Percentiles rank a stretch among this genome's conserved stretches.
phyloP scores from a whole-genome alignment of 64 coral and sea anemone genomes.

The Montipora foliosa region DNA sequence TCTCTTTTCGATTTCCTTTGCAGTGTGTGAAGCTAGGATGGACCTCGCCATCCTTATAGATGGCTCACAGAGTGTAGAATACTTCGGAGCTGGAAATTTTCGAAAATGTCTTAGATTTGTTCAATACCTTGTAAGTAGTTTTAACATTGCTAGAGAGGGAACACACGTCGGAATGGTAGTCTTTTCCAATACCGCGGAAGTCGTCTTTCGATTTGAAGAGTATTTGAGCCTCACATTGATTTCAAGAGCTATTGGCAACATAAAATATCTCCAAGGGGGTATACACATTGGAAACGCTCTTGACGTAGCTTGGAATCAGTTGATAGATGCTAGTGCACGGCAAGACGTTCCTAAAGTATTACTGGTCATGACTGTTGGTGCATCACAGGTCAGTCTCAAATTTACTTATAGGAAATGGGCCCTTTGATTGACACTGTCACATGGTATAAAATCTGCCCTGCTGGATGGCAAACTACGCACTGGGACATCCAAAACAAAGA shows the following conservation, averaged over 20 bases:
- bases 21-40: constrained; percentile 75
- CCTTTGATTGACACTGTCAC: no score
- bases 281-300: constrained; percentile 70
- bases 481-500: no score
- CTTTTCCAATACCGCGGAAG: constrained; percentile 28
- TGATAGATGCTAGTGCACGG: constrained; percentile 67
- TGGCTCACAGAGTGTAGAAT: constrained; percentile 80
- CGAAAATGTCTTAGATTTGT: constrained; percentile 68
- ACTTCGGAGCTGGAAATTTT: constrained; percentile 55
- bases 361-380: constrained; percentile 67
- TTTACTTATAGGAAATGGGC: no score
- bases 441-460: no score
- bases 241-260: constrained; percentile 37
- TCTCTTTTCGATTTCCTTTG: not conserved
- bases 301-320: not conserved
- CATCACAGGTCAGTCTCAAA: constrained; percentile 34
- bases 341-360: constrained; percentile 65
- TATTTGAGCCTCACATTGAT: constrained; percentile 47
- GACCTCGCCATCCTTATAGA: constrained; percentile 81
- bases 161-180: constrained; percentile 76
- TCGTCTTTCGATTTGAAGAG: constrained; percentile 52
- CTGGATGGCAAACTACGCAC: no score
- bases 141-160: constrained; percentile 66
- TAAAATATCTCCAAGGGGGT: constrained; percentile 51
- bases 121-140: constrained; percentile 48